These are phyloP conservation scores for Herminia tarsipennalis DNA, from an alignment of 2,888 invertebrate species.

Conservation along the genomic window DNA sequence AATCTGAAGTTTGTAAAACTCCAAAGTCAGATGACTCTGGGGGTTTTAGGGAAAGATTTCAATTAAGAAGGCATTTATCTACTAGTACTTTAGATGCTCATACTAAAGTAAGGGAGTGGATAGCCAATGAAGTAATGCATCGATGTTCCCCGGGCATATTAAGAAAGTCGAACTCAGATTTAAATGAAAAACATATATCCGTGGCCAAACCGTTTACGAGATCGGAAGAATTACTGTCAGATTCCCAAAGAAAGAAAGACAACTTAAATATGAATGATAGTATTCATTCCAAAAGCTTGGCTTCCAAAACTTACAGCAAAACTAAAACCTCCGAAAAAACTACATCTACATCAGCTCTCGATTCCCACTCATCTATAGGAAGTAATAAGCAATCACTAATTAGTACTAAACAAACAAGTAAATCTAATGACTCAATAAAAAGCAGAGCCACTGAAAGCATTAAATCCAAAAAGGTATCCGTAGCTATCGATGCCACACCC, in stretches of 20 bases:
- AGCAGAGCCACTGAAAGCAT: slow-evolving; percentile 72
- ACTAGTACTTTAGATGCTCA: slow-evolving; percentile 94
- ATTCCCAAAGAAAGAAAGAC: slow-evolving; percentile 59
- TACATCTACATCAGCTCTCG: slow-evolving; percentile 77
- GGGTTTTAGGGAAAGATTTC: slow-evolving; percentile 86
- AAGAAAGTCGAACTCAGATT: slow-evolving; percentile 79
- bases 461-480: slow-evolving; percentile 89
- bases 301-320: slow-evolving; percentile 58
- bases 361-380: slow-evolving; percentile 73
- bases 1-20: slow-evolving; percentile 84
- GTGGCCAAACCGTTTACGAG: slow-evolving; percentile 70
- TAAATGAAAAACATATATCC: slow-evolving; percentile 62
- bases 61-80: slow-evolving; percentile 90
- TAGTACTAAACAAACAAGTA: slow-evolving; percentile 58
- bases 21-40: slow-evolving; percentile 84
- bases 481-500: slow-evolving; percentile 92
- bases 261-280: slow-evolving; percentile 50
- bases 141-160: slow-evolving; percentile 89
- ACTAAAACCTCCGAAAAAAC: slow-evolving; percentile 78
- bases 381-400: slow-evolving; percentile 66
- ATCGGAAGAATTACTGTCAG: slow-evolving; percentile 77
- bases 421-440: slow-evolving; percentile 78
- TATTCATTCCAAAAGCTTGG: slow-evolving; percentile 48
- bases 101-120: slow-evolving; percentile 95
- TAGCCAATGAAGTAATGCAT: slow-evolving; percentile 91